Conservation (phyloP, 1,140 invertebrate genomes). For the Hycleus cichorii region DNA sequence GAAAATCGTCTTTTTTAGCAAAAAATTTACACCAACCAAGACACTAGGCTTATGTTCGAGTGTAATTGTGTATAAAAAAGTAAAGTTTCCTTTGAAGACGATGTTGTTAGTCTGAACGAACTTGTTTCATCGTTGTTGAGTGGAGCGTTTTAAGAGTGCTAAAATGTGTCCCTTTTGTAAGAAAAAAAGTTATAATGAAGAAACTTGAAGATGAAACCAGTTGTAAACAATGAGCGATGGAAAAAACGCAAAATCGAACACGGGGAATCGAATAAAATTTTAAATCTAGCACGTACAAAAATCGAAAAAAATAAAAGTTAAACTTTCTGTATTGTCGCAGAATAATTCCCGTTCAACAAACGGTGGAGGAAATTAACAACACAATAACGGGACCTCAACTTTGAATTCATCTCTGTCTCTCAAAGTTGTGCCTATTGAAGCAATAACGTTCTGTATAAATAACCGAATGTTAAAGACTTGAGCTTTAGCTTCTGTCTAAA, state of each 20-base stretch:
- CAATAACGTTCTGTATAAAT: slow-evolving; percentile 14
- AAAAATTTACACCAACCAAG: too few relatives aligned
- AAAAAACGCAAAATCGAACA: not conserved
- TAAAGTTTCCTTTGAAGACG: slow-evolving; percentile 12
- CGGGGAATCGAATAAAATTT: too few relatives aligned
- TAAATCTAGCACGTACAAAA: too few relatives aligned
- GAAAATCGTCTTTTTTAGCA: too few relatives aligned
- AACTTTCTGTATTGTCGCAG: too few relatives aligned
- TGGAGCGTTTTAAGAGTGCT: slow-evolving; percentile 8
- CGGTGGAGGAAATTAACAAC: slow-evolving; percentile 21
- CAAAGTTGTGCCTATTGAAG: slow-evolving; percentile 19
- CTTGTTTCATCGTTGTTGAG: slow-evolving; percentile 1
- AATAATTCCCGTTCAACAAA: not conserved
- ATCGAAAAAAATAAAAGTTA: too few relatives aligned
- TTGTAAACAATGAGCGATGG: not conserved
- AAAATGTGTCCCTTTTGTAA: not conserved
- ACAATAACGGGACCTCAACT: slow-evolving; percentile 18
- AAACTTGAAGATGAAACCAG: slow-evolving; percentile 4
- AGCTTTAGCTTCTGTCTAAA: slow-evolving; percentile 1
- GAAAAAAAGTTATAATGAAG: slow-evolving; percentile 12
- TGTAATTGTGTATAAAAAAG: slow-evolving; percentile 13
- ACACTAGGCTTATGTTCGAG: slow-evolving; percentile 1
- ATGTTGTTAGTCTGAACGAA: slow-evolving; percentile 5
- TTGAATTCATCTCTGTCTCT: slow-evolving; percentile 6
- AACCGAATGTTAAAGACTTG: slow-evolving; percentile 17